These are phyloP conservation scores for Scaptomyza caliginosa DNA, from an alignment of 2,888 invertebrate species.

Conservation along the genomic window DNA sequence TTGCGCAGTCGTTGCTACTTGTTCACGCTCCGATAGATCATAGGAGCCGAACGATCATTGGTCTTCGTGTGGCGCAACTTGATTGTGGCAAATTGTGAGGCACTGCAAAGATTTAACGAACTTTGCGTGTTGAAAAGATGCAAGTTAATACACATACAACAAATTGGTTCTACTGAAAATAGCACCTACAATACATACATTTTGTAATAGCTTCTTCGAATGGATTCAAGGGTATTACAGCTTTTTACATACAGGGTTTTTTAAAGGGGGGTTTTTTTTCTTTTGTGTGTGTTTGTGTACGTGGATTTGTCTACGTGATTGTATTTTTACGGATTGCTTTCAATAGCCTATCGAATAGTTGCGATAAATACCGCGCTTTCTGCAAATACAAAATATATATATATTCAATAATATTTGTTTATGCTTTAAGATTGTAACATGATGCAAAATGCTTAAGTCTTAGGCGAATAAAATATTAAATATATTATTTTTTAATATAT, in stretches of 20 bases:
- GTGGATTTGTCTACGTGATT: slow-evolving; percentile 9
- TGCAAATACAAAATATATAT: slow-evolving; percentile 72
- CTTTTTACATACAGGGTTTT: slow-evolving; percentile 27
- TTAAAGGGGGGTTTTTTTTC: not conserved
- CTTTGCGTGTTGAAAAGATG: slow-evolving; percentile 37
- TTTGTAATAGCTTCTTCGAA: slow-evolving; percentile 5
- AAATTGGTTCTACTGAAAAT: slow-evolving; percentile 19
- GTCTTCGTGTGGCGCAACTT: slow-evolving; percentile 94
- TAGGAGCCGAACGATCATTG: slow-evolving; percentile 93
- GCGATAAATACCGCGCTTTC: slow-evolving; percentile 81
- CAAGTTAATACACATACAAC: not conserved
- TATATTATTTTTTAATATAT: no score
- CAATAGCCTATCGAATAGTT: slow-evolving; percentile 81
- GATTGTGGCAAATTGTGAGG: slow-evolving; percentile 94
- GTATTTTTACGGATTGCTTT: slow-evolving; percentile 19
- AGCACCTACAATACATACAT: slow-evolving; percentile 23
- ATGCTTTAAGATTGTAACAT: slow-evolving; percentile 24
- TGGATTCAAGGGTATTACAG: not conserved
- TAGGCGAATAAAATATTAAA: slow-evolving; percentile 30
- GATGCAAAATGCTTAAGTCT: slow-evolving; percentile 25
- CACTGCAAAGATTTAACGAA: slow-evolving; percentile 85
- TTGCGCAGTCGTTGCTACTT: slow-evolving; percentile 78
- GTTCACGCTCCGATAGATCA: slow-evolving; percentile 85
- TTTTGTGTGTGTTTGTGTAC: not conserved
- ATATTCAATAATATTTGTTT: slow-evolving; percentile 30